phyloP scores from a whole-genome alignment of 2,888 invertebrate species.

The Tenthredo scrophulariae region DNA sequence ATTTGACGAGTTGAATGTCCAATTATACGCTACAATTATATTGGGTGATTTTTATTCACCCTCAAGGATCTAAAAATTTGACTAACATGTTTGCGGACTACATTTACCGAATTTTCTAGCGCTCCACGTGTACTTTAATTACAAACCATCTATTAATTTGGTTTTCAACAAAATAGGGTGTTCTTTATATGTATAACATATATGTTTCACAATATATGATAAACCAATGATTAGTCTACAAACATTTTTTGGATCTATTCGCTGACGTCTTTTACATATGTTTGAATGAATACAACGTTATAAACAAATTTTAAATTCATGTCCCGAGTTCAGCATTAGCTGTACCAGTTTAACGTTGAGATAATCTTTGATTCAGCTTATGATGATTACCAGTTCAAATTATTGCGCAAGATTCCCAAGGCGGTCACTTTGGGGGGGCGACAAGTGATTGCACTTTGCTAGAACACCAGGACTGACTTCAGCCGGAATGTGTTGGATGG shows the following conservation, averaged over 20 bases:
- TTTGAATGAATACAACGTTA: no score
- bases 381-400: neutral
- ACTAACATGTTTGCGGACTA: neutral
- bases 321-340: no score
- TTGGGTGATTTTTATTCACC: neutral
- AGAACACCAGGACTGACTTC: constrained; percentile 42
- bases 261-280: no score
- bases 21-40: neutral
- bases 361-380: neutral
- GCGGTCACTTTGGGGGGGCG: neutral
- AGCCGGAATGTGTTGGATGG: constrained; percentile 56
- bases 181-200: no score
- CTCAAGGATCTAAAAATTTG: neutral
- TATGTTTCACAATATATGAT: no score
- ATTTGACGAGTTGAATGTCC: constrained; percentile 27
- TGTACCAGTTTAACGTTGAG: neutral
- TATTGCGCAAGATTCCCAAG: neutral
- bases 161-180: no score
- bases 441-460: constrained; percentile 18
- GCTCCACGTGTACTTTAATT: neutral
- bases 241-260: no score
- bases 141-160: neutral
- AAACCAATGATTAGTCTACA: no score
- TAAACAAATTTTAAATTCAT: no score
- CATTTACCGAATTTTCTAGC: neutral